Base-by-base conservation (phyloP, 2,888 invertebrate species). In the Leptura quadrifasciata region DNA sequence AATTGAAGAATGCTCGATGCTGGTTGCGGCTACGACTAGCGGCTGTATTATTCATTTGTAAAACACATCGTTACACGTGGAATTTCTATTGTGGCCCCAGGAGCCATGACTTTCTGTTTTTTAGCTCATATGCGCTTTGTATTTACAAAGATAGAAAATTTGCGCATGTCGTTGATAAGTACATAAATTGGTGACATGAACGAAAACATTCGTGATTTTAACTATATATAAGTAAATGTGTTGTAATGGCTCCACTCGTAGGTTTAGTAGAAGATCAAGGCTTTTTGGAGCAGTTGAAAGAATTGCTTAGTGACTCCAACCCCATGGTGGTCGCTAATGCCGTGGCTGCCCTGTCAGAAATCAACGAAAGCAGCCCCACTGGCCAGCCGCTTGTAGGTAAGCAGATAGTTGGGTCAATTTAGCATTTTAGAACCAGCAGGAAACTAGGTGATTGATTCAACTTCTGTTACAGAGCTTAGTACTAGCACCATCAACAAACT, bases 251-350 rank as follows among this genome's bases (percentile, higher is more conserved):
- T 31, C 15, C 63, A 18, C 65, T 81, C 78, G 17, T 72, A 87
- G 87, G 90, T 68, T 87, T 91, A 70, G 91, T 91, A 6, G 91
- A 91, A 85, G 95, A 95, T 84, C 96, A 99, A 92, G 99, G 98
- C 35, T 99, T 99, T 89, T 91, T 99, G 80, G 99, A 99, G 88
- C 97, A 98, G 86, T 90, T 99, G 27, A 97, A 98, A 88, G 99
- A 99, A 89, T 91, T 99, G 69, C 91, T 99, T 54, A 98, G 98
- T 64, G 99, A 99, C 90, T 99, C 99, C 0, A 99, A 99, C 90
- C 99, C 99, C 0, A 99, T 99, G 99, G 99, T 98, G 47, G 99
- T 99, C 0, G 99, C 99, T 0, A 99, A 99, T 90, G 99, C 99
- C 0, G 99, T 99, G 17, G 99, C 99, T 0, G 98, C 99, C 0